Evolutionary conservation across 92 coral and sea anemone genomes (phyloP).

Genomic region (Phenganax marumi): DNA sequence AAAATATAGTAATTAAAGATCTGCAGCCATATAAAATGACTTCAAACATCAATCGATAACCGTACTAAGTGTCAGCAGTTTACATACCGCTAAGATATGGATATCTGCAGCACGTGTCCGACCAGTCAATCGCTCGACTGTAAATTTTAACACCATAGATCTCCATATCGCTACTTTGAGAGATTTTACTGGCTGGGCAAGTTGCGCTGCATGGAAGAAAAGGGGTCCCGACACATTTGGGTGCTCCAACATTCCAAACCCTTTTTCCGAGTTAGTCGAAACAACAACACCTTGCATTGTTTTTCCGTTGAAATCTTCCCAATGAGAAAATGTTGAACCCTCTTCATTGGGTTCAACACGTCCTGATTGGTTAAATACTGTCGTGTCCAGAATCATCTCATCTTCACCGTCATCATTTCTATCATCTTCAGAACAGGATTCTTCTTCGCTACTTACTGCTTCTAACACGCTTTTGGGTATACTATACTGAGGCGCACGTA

Average conservation of each 20-base stretch:
- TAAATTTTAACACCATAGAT: conserved; percentile 56
- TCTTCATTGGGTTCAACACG: conserved; percentile 3
- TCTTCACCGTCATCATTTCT: conserved; percentile 53
- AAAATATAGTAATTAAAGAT: background rate
- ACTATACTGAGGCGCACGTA: conserved; percentile 49
- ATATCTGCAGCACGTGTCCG: conserved; percentile 58
- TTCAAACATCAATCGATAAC: too few species aligned
- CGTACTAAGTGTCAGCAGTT: too few species aligned
- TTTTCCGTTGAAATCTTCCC: conserved; percentile 47
- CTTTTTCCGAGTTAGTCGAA: conserved; percentile 14
- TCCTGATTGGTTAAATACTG: conserved; percentile 23
- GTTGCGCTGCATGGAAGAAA: conserved; percentile 64
- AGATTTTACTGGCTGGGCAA: conserved; percentile 60
- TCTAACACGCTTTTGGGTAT: conserved; percentile 28
- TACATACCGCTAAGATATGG: conserved; percentile 17
- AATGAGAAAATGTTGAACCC: background rate
- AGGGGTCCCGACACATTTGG: conserved; percentile 47
- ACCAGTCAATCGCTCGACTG: conserved; percentile 50
- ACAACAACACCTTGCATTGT: conserved; percentile 63
- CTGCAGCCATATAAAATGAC: too few species aligned
- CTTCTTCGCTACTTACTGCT: conserved; percentile 38
- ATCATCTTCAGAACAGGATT: conserved; percentile 33
- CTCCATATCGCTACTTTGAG: conserved; percentile 28
- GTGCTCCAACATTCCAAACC: conserved; percentile 58
- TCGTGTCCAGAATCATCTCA: conserved; percentile 41